These are phyloP conservation scores for Vireo griseus DNA, from an alignment of 2,797 vertebrate species.

Conservation along the genomic window DNA sequence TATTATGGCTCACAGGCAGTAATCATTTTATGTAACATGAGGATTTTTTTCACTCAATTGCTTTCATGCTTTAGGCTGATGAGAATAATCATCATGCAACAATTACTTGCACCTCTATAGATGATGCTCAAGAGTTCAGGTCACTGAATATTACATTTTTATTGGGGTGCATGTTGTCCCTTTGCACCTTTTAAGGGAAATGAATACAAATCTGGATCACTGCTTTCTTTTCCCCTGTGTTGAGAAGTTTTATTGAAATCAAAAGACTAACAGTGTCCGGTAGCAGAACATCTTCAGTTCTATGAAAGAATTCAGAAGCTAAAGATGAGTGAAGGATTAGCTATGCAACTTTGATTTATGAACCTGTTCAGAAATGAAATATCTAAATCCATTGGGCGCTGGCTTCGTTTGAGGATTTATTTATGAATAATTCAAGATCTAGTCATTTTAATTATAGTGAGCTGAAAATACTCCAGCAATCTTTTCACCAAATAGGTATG, in stretches of 20 bases:
- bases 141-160: background rate
- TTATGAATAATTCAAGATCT: slow-evolving; percentile 55
- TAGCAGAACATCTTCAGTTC: background rate
- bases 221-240: background rate
- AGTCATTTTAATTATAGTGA: slow-evolving; percentile 20
- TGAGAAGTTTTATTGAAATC: background rate
- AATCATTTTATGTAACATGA: slow-evolving; percentile 82
- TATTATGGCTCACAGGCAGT: slow-evolving; percentile 82
- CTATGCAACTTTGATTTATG: background rate
- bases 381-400: background rate
- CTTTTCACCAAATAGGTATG: slow-evolving; percentile 48
- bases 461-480: slow-evolving; percentile 50
- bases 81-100: slow-evolving; percentile 73
- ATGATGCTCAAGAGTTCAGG: slow-evolving; percentile 45
- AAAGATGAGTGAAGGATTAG: background rate
- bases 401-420: slow-evolving; percentile 44
- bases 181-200: background rate
- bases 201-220: background rate
- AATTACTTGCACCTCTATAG: slow-evolving; percentile 65
- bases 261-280: background rate
- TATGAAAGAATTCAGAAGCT: background rate
- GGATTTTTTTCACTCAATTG: slow-evolving; percentile 80
- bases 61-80: slow-evolving; percentile 74
- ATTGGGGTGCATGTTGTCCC: background rate
- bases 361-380: background rate